phyloP scores from a whole-genome alignment of 53 echinoderm and acorn worm genomes.

The Holothuria leucospilota region DNA sequence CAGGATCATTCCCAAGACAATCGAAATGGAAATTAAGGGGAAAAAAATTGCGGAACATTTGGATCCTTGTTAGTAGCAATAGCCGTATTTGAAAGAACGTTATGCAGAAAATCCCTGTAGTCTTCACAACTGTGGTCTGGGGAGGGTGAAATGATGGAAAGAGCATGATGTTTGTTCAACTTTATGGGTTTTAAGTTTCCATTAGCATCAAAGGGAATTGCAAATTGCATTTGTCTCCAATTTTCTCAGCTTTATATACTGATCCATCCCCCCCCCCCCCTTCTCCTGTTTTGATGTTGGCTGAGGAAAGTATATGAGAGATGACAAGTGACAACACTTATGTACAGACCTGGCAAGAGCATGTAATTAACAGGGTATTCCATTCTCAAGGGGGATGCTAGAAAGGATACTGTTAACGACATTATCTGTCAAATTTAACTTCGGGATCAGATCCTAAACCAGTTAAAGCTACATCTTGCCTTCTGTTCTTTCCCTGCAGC shows the following conservation, averaged over 20 bases:
- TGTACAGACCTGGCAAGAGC: too few species aligned
- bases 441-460: too few species aligned
- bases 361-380: background rate
- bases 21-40: background rate
- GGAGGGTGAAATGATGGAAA: background rate
- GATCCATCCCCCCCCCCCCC: conserved; percentile 3
- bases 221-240: background rate
- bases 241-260: conserved; percentile 9
- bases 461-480: too few species aligned
- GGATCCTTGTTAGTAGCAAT: background rate
- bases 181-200: conserved; percentile 6
- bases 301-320: conserved; percentile 37
- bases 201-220: conserved; percentile 8
- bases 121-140: background rate
- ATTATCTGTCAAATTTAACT: background rate
- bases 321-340: conserved; percentile 62
- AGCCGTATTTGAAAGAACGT: background rate
- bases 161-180: conserved; percentile 22
- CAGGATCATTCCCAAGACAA: conserved; percentile 3
- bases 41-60: background rate
- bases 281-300: conserved; percentile 18
- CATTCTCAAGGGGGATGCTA: background rate
- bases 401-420: background rate
- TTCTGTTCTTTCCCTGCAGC: too few species aligned
- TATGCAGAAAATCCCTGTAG: background rate